Evolutionary conservation across 2,888 invertebrate genomes (phyloP).

Genomic region (Ommatoiulus sabulosus): DNA sequence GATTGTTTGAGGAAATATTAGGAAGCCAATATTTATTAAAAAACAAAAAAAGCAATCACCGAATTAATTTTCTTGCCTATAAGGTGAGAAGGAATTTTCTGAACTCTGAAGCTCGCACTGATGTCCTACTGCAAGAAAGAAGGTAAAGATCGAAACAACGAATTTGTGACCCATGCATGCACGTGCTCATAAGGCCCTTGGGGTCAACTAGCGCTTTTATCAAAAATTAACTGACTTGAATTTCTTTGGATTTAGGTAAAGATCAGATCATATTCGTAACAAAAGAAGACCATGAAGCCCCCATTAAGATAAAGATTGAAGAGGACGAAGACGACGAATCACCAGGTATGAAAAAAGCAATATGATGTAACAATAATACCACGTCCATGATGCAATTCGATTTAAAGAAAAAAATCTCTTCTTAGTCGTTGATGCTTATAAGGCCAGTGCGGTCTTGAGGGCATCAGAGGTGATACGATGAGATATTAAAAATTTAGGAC

Average conservation of each 20-base stretch:
- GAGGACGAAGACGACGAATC: slow-evolving; percentile 63
- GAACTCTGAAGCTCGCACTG: neutral
- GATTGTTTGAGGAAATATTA: too few species aligned
- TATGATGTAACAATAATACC: too few species aligned
- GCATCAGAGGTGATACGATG: too few species aligned
- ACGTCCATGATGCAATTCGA: too few species aligned
- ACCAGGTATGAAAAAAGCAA: slow-evolving; percentile 48
- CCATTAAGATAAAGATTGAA: slow-evolving; percentile 74
- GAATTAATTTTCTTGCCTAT: neutral
- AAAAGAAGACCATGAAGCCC: slow-evolving; percentile 79
- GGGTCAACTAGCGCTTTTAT: neutral
- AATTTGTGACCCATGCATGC: slow-evolving; percentile 16
- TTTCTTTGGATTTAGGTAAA: slow-evolving; percentile 72
- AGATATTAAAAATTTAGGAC: too few species aligned
- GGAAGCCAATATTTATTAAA: neutral
- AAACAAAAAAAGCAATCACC: neutral
- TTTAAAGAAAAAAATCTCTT: too few species aligned
- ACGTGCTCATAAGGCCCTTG: too few species aligned
- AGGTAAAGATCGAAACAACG: slow-evolving; percentile 31
- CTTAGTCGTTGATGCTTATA: too few species aligned
- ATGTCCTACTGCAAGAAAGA: slow-evolving; percentile 57
- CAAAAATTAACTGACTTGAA: neutral
- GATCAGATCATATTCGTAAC: slow-evolving; percentile 86
- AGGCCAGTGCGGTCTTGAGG: too few species aligned
- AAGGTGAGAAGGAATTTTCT: neutral